These are phyloP conservation scores for Zosterops borbonicus DNA, from an alignment of 2,113 vertebrate species.

Conservation along the genomic window DNA sequence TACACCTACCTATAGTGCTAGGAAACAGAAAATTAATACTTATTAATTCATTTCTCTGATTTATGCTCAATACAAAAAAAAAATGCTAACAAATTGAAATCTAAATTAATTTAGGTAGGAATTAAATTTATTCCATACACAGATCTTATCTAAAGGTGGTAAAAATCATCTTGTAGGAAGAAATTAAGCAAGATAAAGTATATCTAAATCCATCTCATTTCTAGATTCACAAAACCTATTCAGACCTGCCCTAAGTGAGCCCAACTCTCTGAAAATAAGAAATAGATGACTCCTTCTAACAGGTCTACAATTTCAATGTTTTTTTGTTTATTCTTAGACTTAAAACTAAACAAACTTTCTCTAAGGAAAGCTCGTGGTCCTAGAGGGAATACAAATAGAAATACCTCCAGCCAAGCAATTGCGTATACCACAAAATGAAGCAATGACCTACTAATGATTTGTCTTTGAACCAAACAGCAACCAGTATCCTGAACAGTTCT, in stretches of 20 bases:
- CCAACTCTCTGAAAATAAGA: not conserved
- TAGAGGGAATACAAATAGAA: not conserved
- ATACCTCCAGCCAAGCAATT: not conserved
- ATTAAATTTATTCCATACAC: not conserved
- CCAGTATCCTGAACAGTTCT: not conserved
- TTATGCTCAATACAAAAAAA: not conserved
- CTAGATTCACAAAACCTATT: not conserved
- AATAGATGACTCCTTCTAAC: not conserved
- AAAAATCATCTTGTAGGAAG: not conserved
- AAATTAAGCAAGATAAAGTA: not conserved
- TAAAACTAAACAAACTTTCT: not conserved
- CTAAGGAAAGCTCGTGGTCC: not conserved
- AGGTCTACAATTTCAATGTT: not conserved
- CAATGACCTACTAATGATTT: not conserved
- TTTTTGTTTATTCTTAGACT: not conserved
- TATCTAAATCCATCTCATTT: not conserved
- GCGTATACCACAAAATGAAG: not conserved
- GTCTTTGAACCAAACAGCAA: not conserved
- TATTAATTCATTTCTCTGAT: not conserved
- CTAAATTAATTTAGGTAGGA: not conserved
- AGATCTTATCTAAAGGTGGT: not conserved
- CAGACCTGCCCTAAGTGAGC: not conserved
- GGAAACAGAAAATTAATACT: not conserved
- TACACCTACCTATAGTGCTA: not conserved
- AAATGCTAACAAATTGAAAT: not conserved